Evolutionary conservation across 2,797 vertebrate species (phyloP).

Genomic region (Onychomys torridus): DNA sequence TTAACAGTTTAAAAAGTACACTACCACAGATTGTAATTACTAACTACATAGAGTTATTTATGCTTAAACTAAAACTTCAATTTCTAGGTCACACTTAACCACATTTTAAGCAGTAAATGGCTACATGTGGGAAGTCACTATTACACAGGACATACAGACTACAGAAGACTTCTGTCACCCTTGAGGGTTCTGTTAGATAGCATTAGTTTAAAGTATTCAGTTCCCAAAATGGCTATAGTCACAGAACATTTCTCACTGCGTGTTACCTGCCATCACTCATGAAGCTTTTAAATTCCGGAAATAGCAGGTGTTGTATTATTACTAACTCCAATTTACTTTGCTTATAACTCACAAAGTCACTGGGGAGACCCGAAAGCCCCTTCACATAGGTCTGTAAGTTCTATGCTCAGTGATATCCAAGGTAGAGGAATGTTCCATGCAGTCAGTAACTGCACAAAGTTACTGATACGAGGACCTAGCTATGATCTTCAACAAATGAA

Average conservation of each 20-base stretch:
- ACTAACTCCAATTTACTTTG: conserved; percentile 13
- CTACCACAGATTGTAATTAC: background rate
- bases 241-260: background rate
- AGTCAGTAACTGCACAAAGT: conserved; percentile 62
- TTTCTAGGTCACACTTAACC: background rate
- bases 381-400: background rate
- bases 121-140: background rate
- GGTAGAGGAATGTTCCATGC: conserved; percentile 33
- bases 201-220: background rate
- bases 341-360: conserved; percentile 48
- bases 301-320: conserved; percentile 8
- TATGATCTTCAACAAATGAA: conserved; percentile 71
- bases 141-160: background rate
- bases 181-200: background rate
- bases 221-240: background rate
- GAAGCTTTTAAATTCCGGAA: conserved; percentile 36
- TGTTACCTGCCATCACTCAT: background rate
- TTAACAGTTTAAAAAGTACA: background rate
- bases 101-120: background rate
- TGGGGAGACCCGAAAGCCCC: conserved; percentile 47
- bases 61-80: conserved; percentile 25
- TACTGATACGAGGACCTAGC: conserved; percentile 73
- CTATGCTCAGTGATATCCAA: background rate
- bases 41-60: background rate
- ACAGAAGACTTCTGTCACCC: background rate